Base-by-base conservation (phyloP, 2,113 vertebrate genomes). In the Psittacus erithacus region DNA sequence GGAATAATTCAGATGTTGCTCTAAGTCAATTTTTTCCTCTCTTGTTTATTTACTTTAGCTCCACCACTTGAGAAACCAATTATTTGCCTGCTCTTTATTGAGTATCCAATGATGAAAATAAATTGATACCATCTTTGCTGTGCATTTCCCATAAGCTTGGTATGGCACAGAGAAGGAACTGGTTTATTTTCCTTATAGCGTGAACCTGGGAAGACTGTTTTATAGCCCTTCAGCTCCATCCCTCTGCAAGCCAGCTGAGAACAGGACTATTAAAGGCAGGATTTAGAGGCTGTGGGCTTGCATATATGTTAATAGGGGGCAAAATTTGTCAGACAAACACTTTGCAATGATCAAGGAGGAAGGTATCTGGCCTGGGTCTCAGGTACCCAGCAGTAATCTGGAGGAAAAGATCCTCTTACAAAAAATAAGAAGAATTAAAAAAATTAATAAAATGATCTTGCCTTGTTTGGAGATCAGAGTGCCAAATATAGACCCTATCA, bases 401-500 rank as follows among this genome's bases (percentile, higher is more conserved):
- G 27, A 90, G 71, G 31, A 70, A 74, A 82, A 83, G 59, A 92
- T 93, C 67, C 43, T 63, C 50, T 63, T 52, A 19, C 7, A 15
- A 50, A 44, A 83, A 64, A 59, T 35, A 35, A 59, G 57, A 52
- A 28, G 50, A 59, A 59, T 59, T 59, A 71, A n/a, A 59, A 63
- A 63, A 74, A 87, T 25, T 33, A 53, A 74, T 27, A 65, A 82
- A 87, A 47, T 3, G 3, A 33, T 91, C 55, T 74, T 83, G 63
- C 82, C 82, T 94, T 13, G 14, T 90, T 88, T 70, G 80, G 83
- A 97, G 86, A 96, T 88, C 82, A 88, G 74, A 86, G 94, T 78
- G 88, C 92, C 95, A 96, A 96, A 96, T 95, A 95, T 96, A 96
- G 92, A 83, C 68, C 75, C 89, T 95, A 76, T 92, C 8, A 0